Evolutionary conservation across 1,140 invertebrate genomes (phyloP).

Genomic region (Plutomurus gul): DNA sequence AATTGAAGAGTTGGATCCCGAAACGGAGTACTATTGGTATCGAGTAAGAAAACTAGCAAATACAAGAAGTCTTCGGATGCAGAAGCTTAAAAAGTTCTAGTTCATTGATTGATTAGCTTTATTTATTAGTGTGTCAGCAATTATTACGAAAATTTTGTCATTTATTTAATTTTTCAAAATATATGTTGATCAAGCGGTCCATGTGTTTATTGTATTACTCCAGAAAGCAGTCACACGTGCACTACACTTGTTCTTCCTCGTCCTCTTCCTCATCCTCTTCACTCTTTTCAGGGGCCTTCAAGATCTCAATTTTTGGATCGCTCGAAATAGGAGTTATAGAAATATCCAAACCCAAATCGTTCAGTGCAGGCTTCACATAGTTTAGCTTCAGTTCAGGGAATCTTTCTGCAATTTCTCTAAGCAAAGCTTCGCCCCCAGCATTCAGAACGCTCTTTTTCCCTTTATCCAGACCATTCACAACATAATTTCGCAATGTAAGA

Average conservation of each 20-base stretch:
- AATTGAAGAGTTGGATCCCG: conserved; percentile 76
- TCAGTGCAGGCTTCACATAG: conserved; percentile 28
- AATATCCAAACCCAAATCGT: neutral
- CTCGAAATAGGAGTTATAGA: neutral
- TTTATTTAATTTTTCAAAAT: too few relatives aligned
- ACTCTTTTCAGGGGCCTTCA: neutral
- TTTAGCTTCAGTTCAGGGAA: conserved; percentile 26
- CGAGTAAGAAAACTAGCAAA: conserved; percentile 67
- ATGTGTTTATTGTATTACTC: too few relatives aligned
- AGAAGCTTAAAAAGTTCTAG: conserved; percentile 63
- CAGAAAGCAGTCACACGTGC: too few relatives aligned
- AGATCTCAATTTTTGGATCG: neutral
- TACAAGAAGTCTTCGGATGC: conserved; percentile 66
- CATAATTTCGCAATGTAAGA: conserved; percentile 34
- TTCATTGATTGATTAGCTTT: neutral
- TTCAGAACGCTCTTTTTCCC: conserved; percentile 31
- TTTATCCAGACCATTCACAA: conserved; percentile 6
- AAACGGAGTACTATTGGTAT: conserved; percentile 80
- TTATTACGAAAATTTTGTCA: too few relatives aligned
- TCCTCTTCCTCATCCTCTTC: neutral
- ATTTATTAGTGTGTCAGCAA: neutral
- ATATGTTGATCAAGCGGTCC: too few relatives aligned
- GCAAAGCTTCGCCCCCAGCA: conserved; percentile 5
- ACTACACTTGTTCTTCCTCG: neutral
- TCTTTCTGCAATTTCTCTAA: conserved; percentile 4